Base-by-base conservation (phyloP, 2,888 invertebrate genomes). In the Terebella lapidaria region DNA sequence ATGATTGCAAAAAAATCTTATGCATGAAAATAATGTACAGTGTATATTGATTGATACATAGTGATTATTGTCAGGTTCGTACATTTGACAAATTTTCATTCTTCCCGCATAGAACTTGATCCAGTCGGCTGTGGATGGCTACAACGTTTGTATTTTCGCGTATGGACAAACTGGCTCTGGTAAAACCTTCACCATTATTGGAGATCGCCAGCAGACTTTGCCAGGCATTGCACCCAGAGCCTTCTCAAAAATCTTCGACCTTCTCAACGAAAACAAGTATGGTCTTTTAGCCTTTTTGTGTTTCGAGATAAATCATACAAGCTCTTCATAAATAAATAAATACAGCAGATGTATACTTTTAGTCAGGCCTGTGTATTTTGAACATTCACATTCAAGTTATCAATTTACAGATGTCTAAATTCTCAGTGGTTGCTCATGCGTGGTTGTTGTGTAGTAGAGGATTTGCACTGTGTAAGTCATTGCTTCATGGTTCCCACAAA, bases 101-200 rank as follows among this genome's bases (percentile, higher is more conserved):
- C 42, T 35, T 58, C 3, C 20, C 30, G 3, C 26, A 20, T 72
- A 82, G 82, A 81, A 81, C 62, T 69, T 83, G 59, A 79, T 84
- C 45, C 83, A 84, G 67, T 83, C 83, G 81, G 93, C 97, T 56
- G 96, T 99, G 80, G 95, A 97, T 83, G 97, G 84, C 86, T 99
- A 97, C 85, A 97, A 99, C 81, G 96, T 97, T 64, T 99, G 97
- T 83, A 97, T 97, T 82, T 99, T 97, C 83, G 97, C 97, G 5
- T 99, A 97, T 82, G 97, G 97, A 0, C 97, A 97, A 83, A 99
- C 97, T 1, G 97, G 84, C 45, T 82, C 83, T 60, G 83, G 83
- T 46, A 84, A 84, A 68, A 84, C 84, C 1, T 82, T 80, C 71
- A 84, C 84, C 10, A 83, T 84, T 77, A 81, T 83, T 54, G 84